phyloP scores from a whole-genome alignment of 2,113 vertebrate species.

The Chauna torquata region DNA sequence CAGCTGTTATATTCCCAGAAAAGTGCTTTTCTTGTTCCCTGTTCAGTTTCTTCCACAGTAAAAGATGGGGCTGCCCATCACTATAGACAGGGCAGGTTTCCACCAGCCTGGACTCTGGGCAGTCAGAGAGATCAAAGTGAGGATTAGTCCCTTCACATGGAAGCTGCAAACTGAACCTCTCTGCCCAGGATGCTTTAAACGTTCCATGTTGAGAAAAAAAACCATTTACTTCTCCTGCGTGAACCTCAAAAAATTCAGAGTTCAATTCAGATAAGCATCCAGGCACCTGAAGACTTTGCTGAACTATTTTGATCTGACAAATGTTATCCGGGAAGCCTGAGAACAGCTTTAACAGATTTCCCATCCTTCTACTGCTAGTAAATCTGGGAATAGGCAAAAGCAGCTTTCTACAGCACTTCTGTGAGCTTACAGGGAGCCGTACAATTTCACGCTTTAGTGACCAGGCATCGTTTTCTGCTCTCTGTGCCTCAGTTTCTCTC shows the following conservation, averaged over 20 bases:
- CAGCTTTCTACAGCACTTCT: neutral
- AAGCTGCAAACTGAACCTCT: neutral
- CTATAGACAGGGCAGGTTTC: neutral
- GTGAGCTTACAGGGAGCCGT: accelerated
- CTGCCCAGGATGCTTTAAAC: neutral
- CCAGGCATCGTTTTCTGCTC: neutral
- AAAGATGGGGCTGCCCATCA: neutral
- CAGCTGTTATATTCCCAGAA: neutral
- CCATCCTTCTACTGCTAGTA: neutral
- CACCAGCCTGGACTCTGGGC: neutral
- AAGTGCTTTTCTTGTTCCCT: neutral
- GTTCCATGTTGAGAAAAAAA: accelerated
- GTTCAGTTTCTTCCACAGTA: neutral
- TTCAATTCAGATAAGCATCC: neutral
- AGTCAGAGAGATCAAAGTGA: neutral
- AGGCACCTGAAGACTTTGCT: neutral
- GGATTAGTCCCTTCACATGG: neutral
- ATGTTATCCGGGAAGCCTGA: neutral
- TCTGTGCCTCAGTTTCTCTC: neutral
- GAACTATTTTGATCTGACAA: neutral
- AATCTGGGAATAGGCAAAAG: neutral
- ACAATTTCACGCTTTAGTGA: neutral
- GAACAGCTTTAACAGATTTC: neutral
- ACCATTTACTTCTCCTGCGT: neutral
- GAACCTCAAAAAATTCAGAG: neutral